phyloP scores from a whole-genome alignment of 2,888 invertebrate species.

The Melikaiella ostensackeni region DNA sequence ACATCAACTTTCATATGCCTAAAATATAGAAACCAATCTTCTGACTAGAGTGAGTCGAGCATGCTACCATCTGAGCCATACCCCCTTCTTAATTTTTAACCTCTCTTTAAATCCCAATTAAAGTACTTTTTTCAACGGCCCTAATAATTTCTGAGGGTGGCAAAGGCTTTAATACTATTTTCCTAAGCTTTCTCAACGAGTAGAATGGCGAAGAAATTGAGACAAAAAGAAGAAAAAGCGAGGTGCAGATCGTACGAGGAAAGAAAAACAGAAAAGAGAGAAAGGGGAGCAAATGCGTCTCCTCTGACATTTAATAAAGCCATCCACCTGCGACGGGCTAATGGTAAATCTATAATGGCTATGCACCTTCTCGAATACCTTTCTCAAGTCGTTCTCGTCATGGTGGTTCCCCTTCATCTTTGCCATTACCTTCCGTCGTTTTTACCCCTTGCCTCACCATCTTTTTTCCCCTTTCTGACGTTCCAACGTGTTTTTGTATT shows the following conservation, averaged over 20 bases:
- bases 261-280: conserved; percentile 19
- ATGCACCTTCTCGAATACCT: conserved; percentile 38
- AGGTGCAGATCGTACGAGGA: conserved; percentile 4
- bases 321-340: conserved; percentile 51
- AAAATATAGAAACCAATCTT: too few relatives aligned
- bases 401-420: conserved; percentile 33
- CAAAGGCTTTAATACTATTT: conserved; percentile 4
- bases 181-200: neutral
- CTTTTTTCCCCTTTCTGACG: neutral
- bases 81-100: neutral
- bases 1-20: too few relatives aligned
- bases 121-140: too few relatives aligned
- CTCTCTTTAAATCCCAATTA: neutral
- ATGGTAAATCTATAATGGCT: conserved; percentile 59
- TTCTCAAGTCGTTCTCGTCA: conserved; percentile 38
- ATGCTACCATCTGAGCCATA: neutral
- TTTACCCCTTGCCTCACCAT: neutral
- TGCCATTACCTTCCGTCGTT: conserved; percentile 15
- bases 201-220: conserved; percentile 11
- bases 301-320: conserved; percentile 47
- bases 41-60: neutral
- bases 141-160: too few relatives aligned
- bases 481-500: conserved; percentile 3
- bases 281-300: conserved; percentile 13
- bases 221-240: neutral